Evolutionary conservation across 1,140 invertebrate genomes (phyloP), one percentile per base, ranked within the genome.

Genomic region (Pseudobourletiella spinata): DNA sequence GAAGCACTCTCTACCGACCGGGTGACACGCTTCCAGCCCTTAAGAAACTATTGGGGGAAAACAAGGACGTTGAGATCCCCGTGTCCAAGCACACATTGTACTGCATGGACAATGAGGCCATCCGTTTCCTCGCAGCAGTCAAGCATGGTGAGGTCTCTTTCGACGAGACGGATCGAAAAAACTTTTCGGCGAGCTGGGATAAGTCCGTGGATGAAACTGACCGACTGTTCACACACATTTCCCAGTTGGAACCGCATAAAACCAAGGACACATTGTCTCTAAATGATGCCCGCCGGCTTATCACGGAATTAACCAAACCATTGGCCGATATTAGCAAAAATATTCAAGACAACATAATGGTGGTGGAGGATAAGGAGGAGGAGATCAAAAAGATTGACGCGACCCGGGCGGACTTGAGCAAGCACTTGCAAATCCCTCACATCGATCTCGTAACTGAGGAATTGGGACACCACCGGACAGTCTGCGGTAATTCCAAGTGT

Each of bases 31-130:
- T 52, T 8, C 11, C 14, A 2, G 11, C 55, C 0, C 32, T 70
- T 15, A 55, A 39, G 24, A 20, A 61, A 14, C n/a, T 64, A 1
- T 25, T 68, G 8, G 11, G 57, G 25, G 16, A 55, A 20, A 56
- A 57, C 26, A 42, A 48, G 18, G 32, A 44, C 46, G 55, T 28
- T 25, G 4, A 29, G 16, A 54, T 59, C 11, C 54, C 68, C 3
- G 28, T 61, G 6, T 26, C 15, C 20, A 1, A 3, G 4, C 16
- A 48, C 20, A 64, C 56, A n/a, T 30, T 58, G 8, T 70, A 61
- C 48, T 70, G 66, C 43, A 29, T 60, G 24, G 68, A 70, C 57
- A 66, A 44, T 32, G 67, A 69, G 44, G 32, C 66, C 2, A 14
- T 63, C 24, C 59, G 66, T 1, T 70, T 66, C 29, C 54, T 70